A percentile compares a stretch with the other conserved stretches of the same genome.
phyloP scores from a whole-genome alignment of 2,888 invertebrate species.

The Linhomoeus sp. region DNA sequence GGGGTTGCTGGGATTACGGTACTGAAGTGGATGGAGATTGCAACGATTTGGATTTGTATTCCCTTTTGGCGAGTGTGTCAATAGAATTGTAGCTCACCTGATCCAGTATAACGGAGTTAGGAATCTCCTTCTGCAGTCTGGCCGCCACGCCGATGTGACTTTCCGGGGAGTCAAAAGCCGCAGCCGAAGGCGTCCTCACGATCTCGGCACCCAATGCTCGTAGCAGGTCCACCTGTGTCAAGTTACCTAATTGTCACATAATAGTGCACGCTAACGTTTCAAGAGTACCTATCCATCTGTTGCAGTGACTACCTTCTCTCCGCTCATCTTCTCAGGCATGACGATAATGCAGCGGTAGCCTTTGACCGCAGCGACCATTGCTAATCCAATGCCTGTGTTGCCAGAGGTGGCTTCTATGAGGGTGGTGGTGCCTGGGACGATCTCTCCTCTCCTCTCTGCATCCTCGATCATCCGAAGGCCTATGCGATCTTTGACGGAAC shows the following conservation, averaged over 20 bases:
- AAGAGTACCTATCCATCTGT: too few relatives aligned
- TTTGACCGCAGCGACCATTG: constrained; percentile 70
- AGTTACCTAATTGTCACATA: too few relatives aligned
- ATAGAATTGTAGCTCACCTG: constrained; percentile 41
- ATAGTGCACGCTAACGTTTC: too few relatives aligned
- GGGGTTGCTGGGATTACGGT: constrained; percentile 76
- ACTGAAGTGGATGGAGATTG: constrained; percentile 39
- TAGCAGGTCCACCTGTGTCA: constrained; percentile 55
- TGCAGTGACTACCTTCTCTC: constrained; percentile 47
- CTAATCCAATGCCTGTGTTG: too few relatives aligned
- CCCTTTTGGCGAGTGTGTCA: too few relatives aligned
- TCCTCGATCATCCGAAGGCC: constrained; percentile 73
- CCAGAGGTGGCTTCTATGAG: constrained; percentile 89
- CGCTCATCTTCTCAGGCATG: too few relatives aligned
- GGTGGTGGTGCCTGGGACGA: constrained; percentile 28
- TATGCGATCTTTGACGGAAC: constrained; percentile 85
- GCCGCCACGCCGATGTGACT: too few relatives aligned
- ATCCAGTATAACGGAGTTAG: constrained; percentile 64
- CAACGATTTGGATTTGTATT: background rate
- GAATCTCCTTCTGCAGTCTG: constrained; percentile 53
- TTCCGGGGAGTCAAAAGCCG: constrained; percentile 59
- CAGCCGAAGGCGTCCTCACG: constrained; percentile 76
- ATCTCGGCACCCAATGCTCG: constrained; percentile 77
- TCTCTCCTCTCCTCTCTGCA: background rate
- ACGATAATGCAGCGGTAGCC: too few relatives aligned